Evolutionary conservation across 2,113 vertebrate genomes (phyloP), one percentile per base, ranked within the genome.

Genomic region (Odocoileus hemionus): DNA sequence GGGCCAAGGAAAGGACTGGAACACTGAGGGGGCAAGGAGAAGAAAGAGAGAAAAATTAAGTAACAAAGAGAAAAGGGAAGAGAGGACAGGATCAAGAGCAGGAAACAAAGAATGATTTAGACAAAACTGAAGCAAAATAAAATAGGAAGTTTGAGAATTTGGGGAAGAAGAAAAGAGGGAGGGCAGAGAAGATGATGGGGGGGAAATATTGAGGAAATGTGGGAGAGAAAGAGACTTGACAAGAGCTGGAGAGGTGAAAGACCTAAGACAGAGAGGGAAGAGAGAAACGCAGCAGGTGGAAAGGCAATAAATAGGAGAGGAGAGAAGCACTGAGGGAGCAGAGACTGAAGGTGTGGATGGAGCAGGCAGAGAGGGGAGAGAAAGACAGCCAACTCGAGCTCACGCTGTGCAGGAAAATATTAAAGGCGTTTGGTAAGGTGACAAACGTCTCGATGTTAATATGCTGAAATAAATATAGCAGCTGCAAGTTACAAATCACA

Each of bases 401-500:
- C 61, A 13, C 3, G 33, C 60, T 80, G 93, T 39, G 86, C 58
- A 60, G 86, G 84, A 67, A 64, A 78, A 60, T 90, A 95, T 55
- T 47, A 95, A 80, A 89, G 43, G 96, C 58, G 1, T 82, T 96
- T 85, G 45, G 64, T 86, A 86, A 88, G 94, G 95, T 93, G 95
- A 95, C 97, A 61, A 93, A 93, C 0, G 26, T 92, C 95, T 87
- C 0, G 91, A 91, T 85, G 97, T 96, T 95, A 97, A 95, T 93
- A 25, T 61, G 91, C 94, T 84, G 86, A 89, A 94, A 97, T 94
- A 94, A 96, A 97, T 95, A 96, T 6, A 94, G 86, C 93, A 95
- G 89, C 97, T 87, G 97, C 89, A 82, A 76, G 96, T 92, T 91
- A 98, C 93, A 94, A 94, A 98, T 96, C 98, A 96, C 91, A 94